These are phyloP conservation scores for Andricus grossulariae DNA, from an alignment of 1,140 invertebrate species.

Conservation along the genomic window DNA sequence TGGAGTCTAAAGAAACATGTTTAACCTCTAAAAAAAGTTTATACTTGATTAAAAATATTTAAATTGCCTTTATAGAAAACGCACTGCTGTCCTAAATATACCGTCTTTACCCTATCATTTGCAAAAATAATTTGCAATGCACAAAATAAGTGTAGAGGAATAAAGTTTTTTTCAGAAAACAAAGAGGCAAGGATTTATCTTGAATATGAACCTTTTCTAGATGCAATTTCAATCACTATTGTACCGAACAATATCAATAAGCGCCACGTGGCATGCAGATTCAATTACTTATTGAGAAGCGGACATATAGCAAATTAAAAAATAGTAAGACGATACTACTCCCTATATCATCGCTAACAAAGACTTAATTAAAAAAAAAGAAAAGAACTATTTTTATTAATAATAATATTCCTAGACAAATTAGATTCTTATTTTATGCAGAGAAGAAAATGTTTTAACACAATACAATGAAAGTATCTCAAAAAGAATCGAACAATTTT, in stretches of 20 bases:
- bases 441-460: background rate
- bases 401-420: background rate
- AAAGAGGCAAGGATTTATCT: background rate
- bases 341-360: slow-evolving; percentile 6
- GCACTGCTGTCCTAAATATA: too few species aligned
- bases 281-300: slow-evolving; percentile 44
- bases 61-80: too few species aligned
- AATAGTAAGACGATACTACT: slow-evolving; percentile 33
- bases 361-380: background rate
- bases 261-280: slow-evolving; percentile 46
- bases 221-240: slow-evolving; percentile 32
- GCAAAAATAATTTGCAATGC: background rate
- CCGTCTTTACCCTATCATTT: too few species aligned
- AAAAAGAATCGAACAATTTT: slow-evolving; percentile 37
- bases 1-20: too few species aligned
- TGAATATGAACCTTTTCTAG: background rate
- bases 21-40: too few species aligned
- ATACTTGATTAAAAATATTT: too few species aligned
- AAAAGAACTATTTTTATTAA: background rate
- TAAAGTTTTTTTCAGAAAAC: slow-evolving; percentile 25
- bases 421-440: background rate
- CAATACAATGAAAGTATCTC: slow-evolving; percentile 1
- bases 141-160: background rate
- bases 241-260: slow-evolving; percentile 22
- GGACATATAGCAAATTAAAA: slow-evolving; percentile 37